phyloP scores from a whole-genome alignment of 1,140 invertebrate species.

The Phymorhynchus buccinoides region DNA sequence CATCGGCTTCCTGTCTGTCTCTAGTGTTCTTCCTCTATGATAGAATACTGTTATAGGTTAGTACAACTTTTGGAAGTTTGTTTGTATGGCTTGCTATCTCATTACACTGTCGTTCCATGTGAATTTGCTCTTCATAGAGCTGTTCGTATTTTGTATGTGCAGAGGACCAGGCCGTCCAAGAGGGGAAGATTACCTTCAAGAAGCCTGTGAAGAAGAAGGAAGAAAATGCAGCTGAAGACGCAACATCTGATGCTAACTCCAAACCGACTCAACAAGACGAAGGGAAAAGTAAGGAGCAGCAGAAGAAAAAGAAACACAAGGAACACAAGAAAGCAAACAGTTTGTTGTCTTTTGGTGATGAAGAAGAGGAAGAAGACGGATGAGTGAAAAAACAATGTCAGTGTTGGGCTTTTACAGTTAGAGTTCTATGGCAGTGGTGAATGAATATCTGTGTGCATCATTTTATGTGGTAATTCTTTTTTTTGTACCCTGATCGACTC shows the following conservation, averaged over 20 bases:
- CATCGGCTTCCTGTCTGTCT: background rate
- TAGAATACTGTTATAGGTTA: background rate
- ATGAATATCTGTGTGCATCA: too few relatives aligned
- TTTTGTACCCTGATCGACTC: too few relatives aligned
- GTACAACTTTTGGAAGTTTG: background rate
- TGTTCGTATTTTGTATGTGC: background rate
- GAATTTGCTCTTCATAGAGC: too few relatives aligned
- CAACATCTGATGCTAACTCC: slow-evolving; percentile 36
- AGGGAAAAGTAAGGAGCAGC: slow-evolving; percentile 39
- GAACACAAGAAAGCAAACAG: slow-evolving; percentile 53
- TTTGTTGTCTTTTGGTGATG: slow-evolving; percentile 59
- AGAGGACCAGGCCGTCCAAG: slow-evolving; percentile 37
- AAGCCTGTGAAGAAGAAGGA: slow-evolving; percentile 51
- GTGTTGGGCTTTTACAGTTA: too few relatives aligned
- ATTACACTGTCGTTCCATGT: background rate
- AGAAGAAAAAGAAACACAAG: slow-evolving; percentile 43
- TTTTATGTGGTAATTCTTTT: too few relatives aligned
- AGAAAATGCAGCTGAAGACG: slow-evolving; percentile 10
- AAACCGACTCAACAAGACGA: too few relatives aligned
- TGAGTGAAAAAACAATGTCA: too few relatives aligned
- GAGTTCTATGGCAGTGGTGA: too few relatives aligned
- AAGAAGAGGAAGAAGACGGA: slow-evolving; percentile 53
- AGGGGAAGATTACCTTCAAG: slow-evolving; percentile 56
- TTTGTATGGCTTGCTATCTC: background rate
- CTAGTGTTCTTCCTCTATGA: background rate